A percentile compares a stretch with the other conserved stretches of the same genome.
Evolutionary conservation across 2,797 vertebrate species (phyloP).

Genomic region (Florisuga fusca): DNA sequence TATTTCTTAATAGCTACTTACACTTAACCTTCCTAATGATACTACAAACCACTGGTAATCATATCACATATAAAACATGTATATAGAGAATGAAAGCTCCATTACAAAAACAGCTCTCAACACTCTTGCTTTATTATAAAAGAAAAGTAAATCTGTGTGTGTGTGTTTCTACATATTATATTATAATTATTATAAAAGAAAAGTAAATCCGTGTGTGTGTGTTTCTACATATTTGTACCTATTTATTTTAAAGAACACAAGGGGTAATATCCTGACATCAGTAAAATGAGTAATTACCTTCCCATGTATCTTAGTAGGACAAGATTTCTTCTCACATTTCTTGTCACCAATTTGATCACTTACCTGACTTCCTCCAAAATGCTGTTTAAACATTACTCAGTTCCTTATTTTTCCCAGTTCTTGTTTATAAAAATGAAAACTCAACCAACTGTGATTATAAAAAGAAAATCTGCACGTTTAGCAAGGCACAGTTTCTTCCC

Average conservation of each 20-base stretch:
- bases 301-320: background rate
- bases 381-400: conserved; percentile 6
- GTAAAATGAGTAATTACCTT: background rate
- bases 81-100: background rate
- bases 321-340: conserved; percentile 1
- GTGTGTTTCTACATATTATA: background rate
- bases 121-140: background rate
- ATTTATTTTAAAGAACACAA: background rate
- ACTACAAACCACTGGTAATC: background rate
- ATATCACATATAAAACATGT: background rate
- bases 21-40: background rate
- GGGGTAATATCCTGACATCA: background rate
- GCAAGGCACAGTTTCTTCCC: background rate
- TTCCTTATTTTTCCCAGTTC: background rate
- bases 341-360: background rate
- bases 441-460: background rate
- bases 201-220: background rate
- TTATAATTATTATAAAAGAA: background rate
- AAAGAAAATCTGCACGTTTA: background rate
- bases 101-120: background rate
- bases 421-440: background rate
- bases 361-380: background rate
- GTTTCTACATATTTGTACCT: background rate
- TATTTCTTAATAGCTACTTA: conserved; percentile 14
- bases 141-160: background rate